Evolutionary conservation across 1,140 invertebrate species (phyloP).

Genomic region (Pomacea maculata): DNA sequence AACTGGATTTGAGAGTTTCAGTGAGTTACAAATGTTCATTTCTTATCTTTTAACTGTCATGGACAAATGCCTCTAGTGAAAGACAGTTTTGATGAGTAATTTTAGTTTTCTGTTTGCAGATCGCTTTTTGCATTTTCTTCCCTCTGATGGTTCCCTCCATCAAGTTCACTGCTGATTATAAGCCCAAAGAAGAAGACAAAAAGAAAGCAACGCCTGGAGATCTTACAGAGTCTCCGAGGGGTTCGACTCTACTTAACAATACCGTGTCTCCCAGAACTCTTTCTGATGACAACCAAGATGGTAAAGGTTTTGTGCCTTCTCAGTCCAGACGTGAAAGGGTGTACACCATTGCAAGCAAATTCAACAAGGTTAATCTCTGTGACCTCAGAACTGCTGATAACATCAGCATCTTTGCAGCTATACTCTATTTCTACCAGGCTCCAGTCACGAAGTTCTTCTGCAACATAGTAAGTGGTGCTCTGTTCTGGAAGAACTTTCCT

Average conservation of each 20-base stretch:
- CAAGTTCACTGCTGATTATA: constrained; percentile 50
- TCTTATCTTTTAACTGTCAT: no score
- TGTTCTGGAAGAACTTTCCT: no score
- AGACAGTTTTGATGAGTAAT: no score
- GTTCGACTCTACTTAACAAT: neutral
- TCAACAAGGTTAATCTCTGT: constrained; percentile 42
- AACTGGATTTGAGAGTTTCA: no score
- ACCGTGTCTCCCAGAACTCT: neutral
- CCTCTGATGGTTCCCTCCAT: constrained; percentile 53
- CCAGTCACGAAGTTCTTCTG: constrained; percentile 48
- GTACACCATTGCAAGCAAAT: constrained; percentile 25
- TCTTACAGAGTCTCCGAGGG: neutral
- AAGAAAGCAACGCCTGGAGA: constrained; percentile 20
- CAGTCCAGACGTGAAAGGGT: constrained; percentile 23
- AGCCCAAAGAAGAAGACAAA: constrained; percentile 30
- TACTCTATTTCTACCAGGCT: constrained; percentile 58
- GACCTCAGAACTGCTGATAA: constrained; percentile 26
- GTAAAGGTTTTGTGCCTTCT: constrained; percentile 34
- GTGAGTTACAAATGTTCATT: no score
- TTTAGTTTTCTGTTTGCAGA: constrained; percentile 39
- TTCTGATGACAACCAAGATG: constrained; percentile 18
- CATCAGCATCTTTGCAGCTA: constrained; percentile 44
- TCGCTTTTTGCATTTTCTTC: constrained; percentile 44
- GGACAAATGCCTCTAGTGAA: no score
- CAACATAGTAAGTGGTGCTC: constrained; percentile 39